phyloP scores from a whole-genome alignment of 2,113 vertebrate species.

The Typhlomys cinereus region DNA sequence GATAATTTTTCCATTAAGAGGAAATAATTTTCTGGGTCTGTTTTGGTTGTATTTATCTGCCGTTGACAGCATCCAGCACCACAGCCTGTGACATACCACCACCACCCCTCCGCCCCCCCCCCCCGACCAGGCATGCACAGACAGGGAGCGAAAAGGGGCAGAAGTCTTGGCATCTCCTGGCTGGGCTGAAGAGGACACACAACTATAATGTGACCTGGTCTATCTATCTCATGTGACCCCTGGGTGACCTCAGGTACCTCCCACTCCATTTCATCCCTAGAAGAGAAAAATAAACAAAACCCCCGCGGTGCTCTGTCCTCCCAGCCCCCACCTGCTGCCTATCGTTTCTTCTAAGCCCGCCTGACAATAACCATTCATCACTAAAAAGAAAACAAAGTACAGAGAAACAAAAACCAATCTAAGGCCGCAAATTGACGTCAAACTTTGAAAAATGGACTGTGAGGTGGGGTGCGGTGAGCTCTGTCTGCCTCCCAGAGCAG shows the following conservation, averaged over 20 bases:
- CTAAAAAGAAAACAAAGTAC: slow-evolving; percentile 77
- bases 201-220: neutral
- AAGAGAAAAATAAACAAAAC: slow-evolving; percentile 67
- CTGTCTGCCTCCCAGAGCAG: slow-evolving; percentile 36
- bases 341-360: slow-evolving; percentile 70
- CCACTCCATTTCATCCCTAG: slow-evolving; percentile 67
- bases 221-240: slow-evolving; percentile 39
- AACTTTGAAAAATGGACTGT: slow-evolving; percentile 78
- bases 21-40: slow-evolving; percentile 79
- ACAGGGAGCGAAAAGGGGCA: neutral
- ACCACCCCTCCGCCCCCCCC: slow-evolving; percentile 25
- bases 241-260: slow-evolving; percentile 57
- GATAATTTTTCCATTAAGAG: slow-evolving; percentile 82
- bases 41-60: slow-evolving; percentile 79
- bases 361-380: slow-evolving; percentile 82
- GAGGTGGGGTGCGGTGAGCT: slow-evolving; percentile 27
- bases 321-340: slow-evolving; percentile 62
- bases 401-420: slow-evolving; percentile 81
- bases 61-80: slow-evolving; percentile 65
- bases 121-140: neutral
- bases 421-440: slow-evolving; percentile 78
- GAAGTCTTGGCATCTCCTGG: neutral
- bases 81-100: slow-evolving; percentile 38
- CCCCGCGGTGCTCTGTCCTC: neutral
- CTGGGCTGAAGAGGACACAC: neutral